Base-by-base conservation (phyloP, 2,888 invertebrate species). In the Stratiomys singularior region DNA sequence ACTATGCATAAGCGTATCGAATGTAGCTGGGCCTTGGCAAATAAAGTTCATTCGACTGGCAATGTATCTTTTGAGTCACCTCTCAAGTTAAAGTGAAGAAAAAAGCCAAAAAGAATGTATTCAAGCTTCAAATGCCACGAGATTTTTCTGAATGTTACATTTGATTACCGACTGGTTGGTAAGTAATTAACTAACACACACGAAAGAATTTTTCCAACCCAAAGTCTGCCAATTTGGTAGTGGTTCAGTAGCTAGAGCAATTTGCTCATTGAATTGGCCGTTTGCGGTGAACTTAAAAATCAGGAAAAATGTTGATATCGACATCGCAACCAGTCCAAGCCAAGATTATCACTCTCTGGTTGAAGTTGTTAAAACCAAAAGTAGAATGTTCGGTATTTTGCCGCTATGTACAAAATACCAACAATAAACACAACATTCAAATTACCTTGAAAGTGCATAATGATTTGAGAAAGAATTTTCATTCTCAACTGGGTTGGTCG, bases 361-460 rank as follows among this genome's bases (percentile, higher is more conserved):
- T 64, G 30, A 13, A 66, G 66, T 28, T 66, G 18, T 63, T 23
- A 66, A 66, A 66, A 66, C 37, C 37, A 66, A 72, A 72, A 72
- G 56, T 52, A 72, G 71, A 72, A 72, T 72, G 71, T 52, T 72
- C 56, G 71, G 71, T 52, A 72, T 72, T 66, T 72, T 52, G 71
- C 71, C 71, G 56, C 71, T 72, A 72, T 28, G 37, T 37, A 9
- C 9, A 37, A 37, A 9, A 37, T 37, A 37, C 3, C 37, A 37
- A 9, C 9, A 37, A 37, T 9, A 37, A 37, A 66, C 18, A 66
- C 28, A 46, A 72, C 71, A 72, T 72, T 72, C 71, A 72, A 72
- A 72, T 72, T 56, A 56, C 71, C 71, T 72, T 72, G 71, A 72
- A 28, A 28, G 28, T 18, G 30, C 56, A 47, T 37, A 46, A 9